These are phyloP conservation scores for Brachyrhaphis roseni DNA, from an alignment of 2,797 vertebrate genomes.

Conservation along the genomic window DNA sequence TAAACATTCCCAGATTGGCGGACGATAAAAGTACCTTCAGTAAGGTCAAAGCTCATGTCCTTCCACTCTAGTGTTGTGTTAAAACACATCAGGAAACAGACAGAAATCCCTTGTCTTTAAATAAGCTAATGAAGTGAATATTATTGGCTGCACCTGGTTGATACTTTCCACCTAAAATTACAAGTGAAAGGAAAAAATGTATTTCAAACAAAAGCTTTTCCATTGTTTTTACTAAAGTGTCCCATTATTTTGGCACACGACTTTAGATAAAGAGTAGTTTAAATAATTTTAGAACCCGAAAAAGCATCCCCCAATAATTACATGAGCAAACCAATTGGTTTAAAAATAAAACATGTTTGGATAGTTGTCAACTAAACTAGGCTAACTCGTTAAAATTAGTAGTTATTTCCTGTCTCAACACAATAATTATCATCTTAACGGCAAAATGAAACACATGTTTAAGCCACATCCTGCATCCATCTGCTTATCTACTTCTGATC, in stretches of 20 bases:
- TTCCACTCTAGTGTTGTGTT: neutral
- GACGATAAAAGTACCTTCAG: neutral
- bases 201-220: neutral
- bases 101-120: neutral
- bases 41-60: neutral
- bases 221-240: neutral
- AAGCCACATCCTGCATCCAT: neutral
- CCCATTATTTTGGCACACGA: neutral
- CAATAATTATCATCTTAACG: neutral
- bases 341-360: neutral
- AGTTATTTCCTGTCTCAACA: neutral
- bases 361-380: neutral
- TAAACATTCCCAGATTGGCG: neutral
- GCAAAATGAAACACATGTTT: neutral
- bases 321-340: neutral
- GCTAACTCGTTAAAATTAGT: neutral
- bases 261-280: neutral
- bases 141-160: neutral
- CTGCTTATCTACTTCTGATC: neutral
- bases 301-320: neutral
- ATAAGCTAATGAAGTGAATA: neutral
- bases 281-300: neutral
- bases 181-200: neutral
- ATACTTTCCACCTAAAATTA: neutral
- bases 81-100: neutral